Evolutionary conservation across 2,113 vertebrate genomes (phyloP), one percentile per base, ranked within the genome.

Genomic region (Gadus macrocephalus): DNA sequence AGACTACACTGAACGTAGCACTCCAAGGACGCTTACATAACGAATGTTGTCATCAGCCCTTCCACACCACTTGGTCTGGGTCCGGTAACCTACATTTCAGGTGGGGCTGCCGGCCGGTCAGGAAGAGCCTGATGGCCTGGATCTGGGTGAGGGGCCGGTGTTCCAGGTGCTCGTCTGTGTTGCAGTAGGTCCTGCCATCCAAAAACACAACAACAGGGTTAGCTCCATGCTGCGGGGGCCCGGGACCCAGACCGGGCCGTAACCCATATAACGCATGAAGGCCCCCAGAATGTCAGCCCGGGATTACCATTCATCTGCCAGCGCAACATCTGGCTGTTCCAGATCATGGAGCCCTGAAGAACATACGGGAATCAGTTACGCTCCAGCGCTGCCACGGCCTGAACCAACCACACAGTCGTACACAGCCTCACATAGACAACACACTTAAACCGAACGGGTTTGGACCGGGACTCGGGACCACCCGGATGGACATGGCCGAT

Each of bases 221-320:
- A 83, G 58, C 67, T 65, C 69, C 2, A 28, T 20, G 76, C 69
- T 68, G 71, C 62, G 72, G 72, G 67, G 66, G 67, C 31, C 4
- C 71, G 69, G 0, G 59, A 67, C 68, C 69, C 85, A 76, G 78
- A 68, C 63, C 72, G 77, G 75, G 67, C 62, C 66, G 63, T 86
- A 87, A 81, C 83, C 82, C 83, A 88, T 62, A 87, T 86, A 83
- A 83, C 15, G 85, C 87, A 80, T 85, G 85, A 85, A 60, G 68
- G 75, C 78, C 78, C 78, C 82, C 17, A 69, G 70, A 53, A 69
- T 70, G 85, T 65, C 84, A 78, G 76, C 82, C 84, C 72, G 55
- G 68, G 60, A 86, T 94, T 93, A 99, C 97, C 97, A 99, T 94
- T 98, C 96, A 5, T 98, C 95, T 90, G 96, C 96, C 91, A 99